A percentile compares a stretch with the other conserved stretches of the same genome.
phyloP scores from a whole-genome alignment of 2,888 invertebrate genomes.

The Calameuta idolon region DNA sequence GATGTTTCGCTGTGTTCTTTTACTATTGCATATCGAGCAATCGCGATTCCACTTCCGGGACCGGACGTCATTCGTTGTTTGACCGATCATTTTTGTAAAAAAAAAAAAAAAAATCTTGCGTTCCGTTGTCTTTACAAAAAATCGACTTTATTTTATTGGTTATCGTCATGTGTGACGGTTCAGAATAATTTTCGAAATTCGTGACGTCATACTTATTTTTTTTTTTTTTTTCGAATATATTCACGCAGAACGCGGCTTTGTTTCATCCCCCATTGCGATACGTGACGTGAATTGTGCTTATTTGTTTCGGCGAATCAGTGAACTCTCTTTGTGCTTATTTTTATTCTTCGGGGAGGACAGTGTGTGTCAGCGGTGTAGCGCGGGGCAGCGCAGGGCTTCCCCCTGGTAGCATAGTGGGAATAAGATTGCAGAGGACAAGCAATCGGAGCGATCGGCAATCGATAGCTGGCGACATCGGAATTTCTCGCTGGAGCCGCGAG shows the following conservation, averaged over 20 bases:
- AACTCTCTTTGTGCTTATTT: background rate
- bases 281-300: background rate
- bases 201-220: background rate
- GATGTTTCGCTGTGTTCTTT: background rate
- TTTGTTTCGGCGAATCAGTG: background rate
- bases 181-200: background rate
- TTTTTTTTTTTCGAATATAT: background rate
- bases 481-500: background rate
- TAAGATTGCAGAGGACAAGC: background rate
- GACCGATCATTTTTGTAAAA: background rate
- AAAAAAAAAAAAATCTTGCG: background rate
- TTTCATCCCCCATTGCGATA: background rate
- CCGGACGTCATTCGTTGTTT: background rate
- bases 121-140: background rate
- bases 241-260: background rate
- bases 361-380: background rate
- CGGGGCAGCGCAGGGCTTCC: background rate
- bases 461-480: background rate
- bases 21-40: background rate
- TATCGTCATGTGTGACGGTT: background rate
- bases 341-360: background rate
- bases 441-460: slow-evolving; percentile 1
- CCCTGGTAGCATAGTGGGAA: background rate
- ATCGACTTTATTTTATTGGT: background rate
- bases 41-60: background rate